A percentile compares a stretch with the other conserved stretches of the same genome.
Evolutionary conservation across 2,797 vertebrate genomes (phyloP).

Genomic region (Danio tinwini): DNA sequence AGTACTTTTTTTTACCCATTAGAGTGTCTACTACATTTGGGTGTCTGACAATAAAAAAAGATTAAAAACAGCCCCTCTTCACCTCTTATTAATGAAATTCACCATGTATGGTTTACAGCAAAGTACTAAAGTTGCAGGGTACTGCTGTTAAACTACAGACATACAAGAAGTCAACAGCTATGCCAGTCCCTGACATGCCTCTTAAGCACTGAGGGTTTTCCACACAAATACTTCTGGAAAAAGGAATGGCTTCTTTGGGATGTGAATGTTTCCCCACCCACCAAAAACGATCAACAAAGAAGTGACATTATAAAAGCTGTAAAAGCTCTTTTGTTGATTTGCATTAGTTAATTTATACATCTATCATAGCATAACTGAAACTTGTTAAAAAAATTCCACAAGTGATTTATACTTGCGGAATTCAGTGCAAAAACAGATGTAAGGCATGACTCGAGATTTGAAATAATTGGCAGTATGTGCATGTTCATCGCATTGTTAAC

Average conservation of each 20-base stretch:
- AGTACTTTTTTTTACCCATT: background rate
- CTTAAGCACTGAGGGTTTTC: conserved; percentile 3
- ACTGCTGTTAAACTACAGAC: background rate
- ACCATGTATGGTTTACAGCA: background rate
- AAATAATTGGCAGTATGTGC: conserved; percentile 67
- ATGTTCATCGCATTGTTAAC: conserved; percentile 62
- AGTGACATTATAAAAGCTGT: conserved; percentile 16
- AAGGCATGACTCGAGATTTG: conserved; percentile 75
- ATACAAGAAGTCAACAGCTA: background rate
- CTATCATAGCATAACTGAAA: conserved; percentile 72
- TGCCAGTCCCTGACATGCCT: background rate
- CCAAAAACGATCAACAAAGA: conserved; percentile 17
- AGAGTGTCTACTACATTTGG: background rate
- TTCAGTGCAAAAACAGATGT: conserved; percentile 78
- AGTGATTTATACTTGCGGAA: conserved; percentile 68
- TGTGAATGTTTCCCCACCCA: background rate
- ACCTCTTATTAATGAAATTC: background rate
- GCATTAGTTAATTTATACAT: conserved; percentile 25
- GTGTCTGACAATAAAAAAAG: background rate
- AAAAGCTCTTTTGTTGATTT: conserved; percentile 1
- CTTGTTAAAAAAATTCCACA: conserved; percentile 68
- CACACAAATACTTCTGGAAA: background rate
- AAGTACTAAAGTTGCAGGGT: background rate
- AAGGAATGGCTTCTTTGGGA: conserved; percentile 10
- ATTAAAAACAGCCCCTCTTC: background rate